Evolutionary conservation across 2,113 vertebrate genomes (phyloP), one percentile per base, ranked within the genome.

Genomic region (Buteo buteo): DNA sequence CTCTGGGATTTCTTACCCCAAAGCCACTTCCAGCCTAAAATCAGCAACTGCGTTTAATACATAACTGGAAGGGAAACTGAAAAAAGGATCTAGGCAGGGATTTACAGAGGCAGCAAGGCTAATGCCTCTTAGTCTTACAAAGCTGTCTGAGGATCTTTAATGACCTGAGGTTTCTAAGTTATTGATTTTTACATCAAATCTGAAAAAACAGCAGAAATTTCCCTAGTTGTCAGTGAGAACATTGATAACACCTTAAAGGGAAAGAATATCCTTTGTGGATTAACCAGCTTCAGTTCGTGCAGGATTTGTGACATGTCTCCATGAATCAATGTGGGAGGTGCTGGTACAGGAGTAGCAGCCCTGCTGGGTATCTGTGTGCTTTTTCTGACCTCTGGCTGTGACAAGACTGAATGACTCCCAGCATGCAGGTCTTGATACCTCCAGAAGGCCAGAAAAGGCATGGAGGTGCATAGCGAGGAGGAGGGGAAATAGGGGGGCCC

Each of bases 1-100:
- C 32, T 31, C 84, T 94, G 86, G 86, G 83, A 91, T 95, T 97
- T 95, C 78, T 95, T 95, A 70, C 20, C 38, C 57, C 62, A 34
- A n/a, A 80, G 42, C 36, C 29, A 29, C 45, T 82, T 93, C 26
- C 4, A 5, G 73, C 26, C 57, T 84, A 88, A 85, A 93, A 93
- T 67, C n/a, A 67, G n/a, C 69, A 79, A 24, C 17, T 54, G 6
- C 0, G 0, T 82, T 92, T 92, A 79, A 44, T 45, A 29, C 8
- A 32, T 44, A 74, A n/a, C 8, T 61, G 45, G 28, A 94, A 73
- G 32, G 66, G 22, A 82, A 82, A 52, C 16, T 47, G 77, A 6
- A 90, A 91, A 83, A 83, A 62, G 14, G n/a, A 57, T 34, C 34
- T 72, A 34, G 52, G 9, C 6, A 47, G 26, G 34, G 42, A 22